Evolutionary conservation across 2,797 vertebrate species (phyloP), one percentile per base, ranked within the genome.

Genomic region (Protosalanx chinensis): DNA sequence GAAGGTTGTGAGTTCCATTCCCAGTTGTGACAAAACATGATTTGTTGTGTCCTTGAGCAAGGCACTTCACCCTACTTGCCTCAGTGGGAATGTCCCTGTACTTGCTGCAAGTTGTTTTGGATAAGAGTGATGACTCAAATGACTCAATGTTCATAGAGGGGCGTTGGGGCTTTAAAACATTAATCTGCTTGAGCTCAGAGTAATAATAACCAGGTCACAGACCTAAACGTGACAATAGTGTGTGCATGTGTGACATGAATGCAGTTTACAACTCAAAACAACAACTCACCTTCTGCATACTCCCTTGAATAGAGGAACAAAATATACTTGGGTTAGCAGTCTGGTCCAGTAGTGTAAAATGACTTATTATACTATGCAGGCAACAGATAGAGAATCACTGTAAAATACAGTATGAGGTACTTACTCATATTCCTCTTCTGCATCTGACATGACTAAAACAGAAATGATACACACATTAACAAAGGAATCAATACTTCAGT

Each of bases 371-470:
- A 8, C 7, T 67, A 6, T 18, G 37, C 35, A 67, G 51, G 5
- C 15, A 56, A 56, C 51, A 56, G 51, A 56, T n/a, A n/a, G 2
- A n/a, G 15, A 56, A n/a, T 56, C 5, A 16, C 18, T 37, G 4
- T 18, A n/a, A 6, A 18, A 18, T 5, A 46, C 41, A 46, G 23
- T 67, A 2, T 37, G 12, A 29, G 12, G 16, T 75, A 82, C 85
- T 82, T 65, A 87, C 85, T 85, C 83, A 70, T 84, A 87, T 56
- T 82, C 83, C 61, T 87, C 84, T 67, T 85, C 85, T 73, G 75
- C 76, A 63, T 87, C 85, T 74, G 83, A 87, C 85, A 87, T 87
- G 73, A 58, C 74, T 68, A 61, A 30, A 32, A 64, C 72, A 61
- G 35, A 6, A 2, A 23, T 5, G 2, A 58, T 23, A 20, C 8